A percentile compares a stretch with the other conserved stretches of the same genome.
phyloP scores from a whole-genome alignment of 2,113 vertebrate species.

The Pseudolaguvia tuberculata region DNA sequence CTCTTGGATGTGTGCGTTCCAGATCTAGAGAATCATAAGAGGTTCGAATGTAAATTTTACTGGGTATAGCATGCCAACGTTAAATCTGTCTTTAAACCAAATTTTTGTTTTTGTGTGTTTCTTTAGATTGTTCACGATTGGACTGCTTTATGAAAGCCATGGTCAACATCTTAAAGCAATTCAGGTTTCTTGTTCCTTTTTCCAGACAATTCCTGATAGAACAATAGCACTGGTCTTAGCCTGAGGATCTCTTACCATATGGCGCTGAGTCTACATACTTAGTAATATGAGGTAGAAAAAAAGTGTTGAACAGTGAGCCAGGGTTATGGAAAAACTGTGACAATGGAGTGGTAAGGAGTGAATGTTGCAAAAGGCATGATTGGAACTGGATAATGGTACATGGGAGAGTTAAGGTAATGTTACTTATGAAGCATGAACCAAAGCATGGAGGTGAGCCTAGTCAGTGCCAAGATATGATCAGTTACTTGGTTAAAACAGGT shows the following conservation, averaged over 20 bases:
- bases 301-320: no score
- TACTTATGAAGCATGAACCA: neutral
- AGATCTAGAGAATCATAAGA: constrained; percentile 55
- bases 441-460: no score
- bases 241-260: neutral
- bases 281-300: neutral
- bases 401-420: no score
- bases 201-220: neutral
- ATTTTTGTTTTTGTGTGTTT: constrained; percentile 1
- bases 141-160: constrained; percentile 60
- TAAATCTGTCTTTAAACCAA: neutral
- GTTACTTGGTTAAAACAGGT: neutral
- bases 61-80: neutral
- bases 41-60: constrained; percentile 46
- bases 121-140: constrained; percentile 61
- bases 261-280: neutral
- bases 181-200: constrained; percentile 51
- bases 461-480: no score
- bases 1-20: constrained; percentile 49
- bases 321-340: no score
- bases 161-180: constrained; percentile 53
- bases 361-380: neutral
- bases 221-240: neutral
- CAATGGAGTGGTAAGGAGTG: neutral
- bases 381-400: no score